Conservation (phyloP, 2,797 vertebrate genomes). For the Crossoptilon crossoptilon region DNA sequence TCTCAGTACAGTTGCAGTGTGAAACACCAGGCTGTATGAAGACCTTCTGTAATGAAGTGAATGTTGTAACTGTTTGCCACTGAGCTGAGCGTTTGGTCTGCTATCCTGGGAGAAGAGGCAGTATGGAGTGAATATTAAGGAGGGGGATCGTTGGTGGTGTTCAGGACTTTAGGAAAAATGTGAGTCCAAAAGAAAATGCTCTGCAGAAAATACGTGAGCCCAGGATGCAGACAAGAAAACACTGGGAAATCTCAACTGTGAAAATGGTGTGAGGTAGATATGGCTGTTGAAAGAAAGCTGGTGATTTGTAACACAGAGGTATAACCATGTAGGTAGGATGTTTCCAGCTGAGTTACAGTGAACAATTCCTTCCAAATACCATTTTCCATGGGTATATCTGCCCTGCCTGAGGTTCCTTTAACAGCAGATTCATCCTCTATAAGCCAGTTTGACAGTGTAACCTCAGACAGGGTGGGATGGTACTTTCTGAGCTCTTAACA, state of each 20-base stretch:
- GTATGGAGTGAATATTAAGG: background rate
- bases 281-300: background rate
- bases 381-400: background rate
- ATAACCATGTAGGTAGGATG: background rate
- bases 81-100: background rate
- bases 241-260: background rate
- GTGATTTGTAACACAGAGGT: background rate
- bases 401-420: background rate
- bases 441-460: background rate
- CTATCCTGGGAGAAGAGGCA: background rate
- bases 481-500: background rate
- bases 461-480: background rate
- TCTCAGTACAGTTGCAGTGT: background rate
- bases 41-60: background rate
- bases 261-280: background rate
- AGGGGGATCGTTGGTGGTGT: background rate
- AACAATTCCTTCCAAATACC: background rate
- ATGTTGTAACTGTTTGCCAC: background rate
- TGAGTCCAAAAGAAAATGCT: background rate
- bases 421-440: background rate
- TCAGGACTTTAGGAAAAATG: background rate
- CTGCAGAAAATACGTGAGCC: background rate
- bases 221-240: background rate
- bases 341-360: background rate
- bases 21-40: background rate